Conservation (phyloP, 2,113 vertebrate genomes). For the Corythornis madagascariensis region DNA sequence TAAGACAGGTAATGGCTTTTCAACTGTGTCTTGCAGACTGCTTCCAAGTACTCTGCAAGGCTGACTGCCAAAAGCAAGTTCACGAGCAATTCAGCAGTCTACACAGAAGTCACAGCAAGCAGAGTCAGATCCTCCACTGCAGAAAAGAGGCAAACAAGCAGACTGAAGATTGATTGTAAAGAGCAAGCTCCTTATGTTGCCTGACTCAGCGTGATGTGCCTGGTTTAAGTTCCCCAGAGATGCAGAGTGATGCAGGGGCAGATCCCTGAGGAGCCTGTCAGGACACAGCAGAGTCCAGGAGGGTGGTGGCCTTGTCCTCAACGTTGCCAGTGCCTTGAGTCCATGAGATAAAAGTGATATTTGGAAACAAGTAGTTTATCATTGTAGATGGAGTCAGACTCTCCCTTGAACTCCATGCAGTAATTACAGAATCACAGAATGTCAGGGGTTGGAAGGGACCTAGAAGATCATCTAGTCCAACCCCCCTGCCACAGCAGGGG, state of each 20-base stretch:
- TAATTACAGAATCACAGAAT: not conserved
- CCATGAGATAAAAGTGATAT: fast-evolving
- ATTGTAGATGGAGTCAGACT: not conserved
- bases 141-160: fast-evolving
- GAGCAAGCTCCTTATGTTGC: not conserved
- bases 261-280: not conserved
- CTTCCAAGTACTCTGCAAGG: not conserved
- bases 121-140: not conserved
- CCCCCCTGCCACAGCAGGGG: too few relatives aligned
- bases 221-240: not conserved
- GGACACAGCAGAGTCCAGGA: not conserved
- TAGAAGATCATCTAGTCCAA: too few relatives aligned
- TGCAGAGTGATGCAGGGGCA: fast-evolving
- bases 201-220: too few relatives aligned
- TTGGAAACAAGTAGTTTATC: not conserved
- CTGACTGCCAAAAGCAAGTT: not conserved
- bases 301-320: not conserved
- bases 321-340: not conserved
- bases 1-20: not conserved
- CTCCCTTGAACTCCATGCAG: not conserved
- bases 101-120: not conserved
- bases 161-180: not conserved
- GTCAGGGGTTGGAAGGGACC: too few relatives aligned
- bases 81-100: not conserved
- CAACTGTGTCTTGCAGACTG: not conserved